These are phyloP conservation scores for Narcine bancroftii DNA, from an alignment of 2,113 vertebrate genomes.

Conservation along the genomic window DNA sequence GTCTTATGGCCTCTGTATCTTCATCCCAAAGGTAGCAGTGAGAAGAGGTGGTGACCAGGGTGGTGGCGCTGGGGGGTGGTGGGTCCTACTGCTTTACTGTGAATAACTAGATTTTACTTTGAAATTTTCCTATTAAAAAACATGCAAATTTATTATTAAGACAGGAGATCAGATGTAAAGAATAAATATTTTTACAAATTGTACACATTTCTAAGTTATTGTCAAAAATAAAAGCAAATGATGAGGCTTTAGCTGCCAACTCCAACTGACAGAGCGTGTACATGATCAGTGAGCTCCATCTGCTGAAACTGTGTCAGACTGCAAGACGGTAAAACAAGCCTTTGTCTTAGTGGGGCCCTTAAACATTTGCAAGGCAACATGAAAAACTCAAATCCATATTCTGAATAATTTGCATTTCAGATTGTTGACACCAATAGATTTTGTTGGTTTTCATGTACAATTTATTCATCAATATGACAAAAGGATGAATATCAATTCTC, in stretches of 20 bases:
- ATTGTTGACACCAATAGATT: background rate
- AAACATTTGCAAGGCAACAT: background rate
- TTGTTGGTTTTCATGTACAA: background rate
- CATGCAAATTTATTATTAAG: background rate
- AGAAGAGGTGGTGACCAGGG: too few relatives aligned
- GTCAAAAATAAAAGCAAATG: background rate
- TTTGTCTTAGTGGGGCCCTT: background rate
- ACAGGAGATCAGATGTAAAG: background rate
- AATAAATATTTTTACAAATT: background rate
- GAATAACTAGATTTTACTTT: conserved; percentile 14
- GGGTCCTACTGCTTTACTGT: too few relatives aligned
- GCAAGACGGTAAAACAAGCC: background rate
- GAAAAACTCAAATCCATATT: background rate
- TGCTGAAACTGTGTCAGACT: conserved; percentile 30
- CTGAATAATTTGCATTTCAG: background rate
- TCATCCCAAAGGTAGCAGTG: too few relatives aligned
- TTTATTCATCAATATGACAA: background rate
- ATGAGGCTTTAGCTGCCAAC: background rate
- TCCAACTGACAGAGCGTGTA: conserved; percentile 8
- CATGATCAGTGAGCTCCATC: conserved; percentile 29
- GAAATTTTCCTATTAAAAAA: background rate
- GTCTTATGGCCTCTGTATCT: too few relatives aligned
- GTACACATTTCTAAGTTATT: background rate
- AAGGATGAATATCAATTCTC: background rate
- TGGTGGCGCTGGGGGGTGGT: too few relatives aligned